Conservation (phyloP, 2,888 invertebrate genomes). For the Lepidochrysops patricia region DNA sequence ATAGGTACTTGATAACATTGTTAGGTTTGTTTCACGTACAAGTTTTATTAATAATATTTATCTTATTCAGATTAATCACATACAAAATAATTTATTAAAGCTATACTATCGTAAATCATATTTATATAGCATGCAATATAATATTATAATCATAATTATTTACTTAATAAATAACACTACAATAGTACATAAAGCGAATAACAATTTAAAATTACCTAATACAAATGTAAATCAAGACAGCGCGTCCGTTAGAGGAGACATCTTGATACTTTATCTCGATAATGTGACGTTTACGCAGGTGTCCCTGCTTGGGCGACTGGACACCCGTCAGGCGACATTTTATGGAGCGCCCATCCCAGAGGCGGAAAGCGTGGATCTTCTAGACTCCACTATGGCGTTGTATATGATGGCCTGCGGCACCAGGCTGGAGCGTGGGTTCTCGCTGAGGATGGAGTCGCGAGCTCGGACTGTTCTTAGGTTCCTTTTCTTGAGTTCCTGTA, state of each 20-base stretch:
- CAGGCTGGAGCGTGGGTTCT: slow-evolving; percentile 7
- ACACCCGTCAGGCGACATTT: neutral
- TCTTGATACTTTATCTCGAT: too few species aligned
- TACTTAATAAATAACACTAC: too few species aligned
- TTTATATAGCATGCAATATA: too few species aligned
- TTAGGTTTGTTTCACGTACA: neutral
- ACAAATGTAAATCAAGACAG: too few species aligned
- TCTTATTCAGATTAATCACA: slow-evolving; percentile 7
- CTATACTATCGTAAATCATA: too few species aligned
- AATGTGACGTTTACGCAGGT: too few species aligned
- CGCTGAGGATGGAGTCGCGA: slow-evolving; percentile 1
- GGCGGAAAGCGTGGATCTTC: slow-evolving; percentile 6
- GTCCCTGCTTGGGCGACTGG: too few species aligned
- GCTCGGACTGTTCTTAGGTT: neutral
- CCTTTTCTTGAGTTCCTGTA: slow-evolving; percentile 8
- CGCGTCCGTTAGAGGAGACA: too few species aligned
- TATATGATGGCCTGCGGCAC: slow-evolving; percentile 10
- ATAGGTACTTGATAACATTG: slow-evolving; percentile 4
- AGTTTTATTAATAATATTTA: neutral
- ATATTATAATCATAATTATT: too few species aligned
- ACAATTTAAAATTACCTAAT: too few species aligned
- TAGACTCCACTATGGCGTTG: slow-evolving; percentile 10
- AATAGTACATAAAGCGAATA: too few species aligned
- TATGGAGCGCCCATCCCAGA: neutral
- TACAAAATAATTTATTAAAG: neutral